A percentile compares a stretch with the other conserved stretches of the same genome.
Conservation (phyloP, 1,140 invertebrate genomes). For the Archivesica marissinica region DNA sequence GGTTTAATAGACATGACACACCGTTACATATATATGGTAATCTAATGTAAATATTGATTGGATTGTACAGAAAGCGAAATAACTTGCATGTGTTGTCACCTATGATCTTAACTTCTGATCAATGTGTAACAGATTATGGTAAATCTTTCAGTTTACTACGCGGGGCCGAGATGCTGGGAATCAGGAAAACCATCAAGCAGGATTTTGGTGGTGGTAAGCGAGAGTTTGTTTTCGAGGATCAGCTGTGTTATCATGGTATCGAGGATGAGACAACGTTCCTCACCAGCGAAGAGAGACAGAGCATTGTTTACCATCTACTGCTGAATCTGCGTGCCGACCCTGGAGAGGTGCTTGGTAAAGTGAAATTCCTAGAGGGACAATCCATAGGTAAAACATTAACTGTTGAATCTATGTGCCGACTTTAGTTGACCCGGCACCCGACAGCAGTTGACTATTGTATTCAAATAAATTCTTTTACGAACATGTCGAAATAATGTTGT, state of each 20-base stretch:
- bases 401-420: too few species aligned
- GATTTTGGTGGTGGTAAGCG: constrained; percentile 95
- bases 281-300: constrained; percentile 89
- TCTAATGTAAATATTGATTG: too few species aligned
- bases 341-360: constrained; percentile 88
- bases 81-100: too few species aligned
- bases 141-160: constrained; percentile 89
- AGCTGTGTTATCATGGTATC: constrained; percentile 91
- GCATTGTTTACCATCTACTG: constrained; percentile 84
- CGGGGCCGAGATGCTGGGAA: constrained; percentile 94
- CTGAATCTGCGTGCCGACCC: constrained; percentile 90
- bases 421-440: too few species aligned
- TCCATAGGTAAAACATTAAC: constrained; percentile 88
- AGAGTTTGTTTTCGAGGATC: constrained; percentile 95
- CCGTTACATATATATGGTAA: too few species aligned
- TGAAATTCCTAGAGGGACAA: constrained; percentile 89
- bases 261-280: constrained; percentile 90
- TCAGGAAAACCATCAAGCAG: constrained; percentile 92
- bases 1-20: too few species aligned
- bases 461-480: too few species aligned
- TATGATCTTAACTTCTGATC: too few species aligned
- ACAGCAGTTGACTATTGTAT: too few species aligned
- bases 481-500: too few species aligned
- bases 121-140: too few species aligned
- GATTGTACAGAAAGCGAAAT: too few species aligned